Percentiles rank a stretch among this genome's conserved stretches.
phyloP scores from a whole-genome alignment of 2,888 invertebrate genomes.

The Cerastis rubricosa region DNA sequence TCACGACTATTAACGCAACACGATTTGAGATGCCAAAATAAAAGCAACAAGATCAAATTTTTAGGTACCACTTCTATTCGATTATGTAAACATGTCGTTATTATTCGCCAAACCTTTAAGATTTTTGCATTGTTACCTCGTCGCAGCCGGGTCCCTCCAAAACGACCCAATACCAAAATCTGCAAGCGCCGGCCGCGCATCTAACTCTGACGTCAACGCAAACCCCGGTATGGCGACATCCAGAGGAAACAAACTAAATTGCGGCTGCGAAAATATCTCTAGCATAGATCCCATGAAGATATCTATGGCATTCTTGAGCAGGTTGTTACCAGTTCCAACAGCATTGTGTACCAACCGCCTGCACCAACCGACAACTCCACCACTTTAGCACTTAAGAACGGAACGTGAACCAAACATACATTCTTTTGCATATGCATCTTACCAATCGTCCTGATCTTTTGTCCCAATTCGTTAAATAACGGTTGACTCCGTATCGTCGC shows the following conservation, averaged over 20 bases:
- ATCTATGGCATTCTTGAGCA: slow-evolving; percentile 55
- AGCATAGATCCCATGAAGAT: slow-evolving; percentile 62
- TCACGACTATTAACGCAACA: no score
- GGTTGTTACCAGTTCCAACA: slow-evolving; percentile 57
- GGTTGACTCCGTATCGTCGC: slow-evolving; percentile 58
- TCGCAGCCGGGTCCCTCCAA: slow-evolving; percentile 68
- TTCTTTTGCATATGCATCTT: slow-evolving; percentile 67
- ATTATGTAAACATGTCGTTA: background rate
- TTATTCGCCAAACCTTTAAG: background rate
- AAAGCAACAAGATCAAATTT: no score
- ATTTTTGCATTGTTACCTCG: slow-evolving; percentile 59
- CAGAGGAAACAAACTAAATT: slow-evolving; percentile 67
- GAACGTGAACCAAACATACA: slow-evolving; percentile 67
- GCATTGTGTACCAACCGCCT: slow-evolving; percentile 69
- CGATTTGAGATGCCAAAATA: no score
- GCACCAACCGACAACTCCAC: slow-evolving; percentile 72
- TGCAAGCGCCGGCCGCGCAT: slow-evolving; percentile 63
- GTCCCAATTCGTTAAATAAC: slow-evolving; percentile 69
- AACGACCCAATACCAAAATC: slow-evolving; percentile 63
- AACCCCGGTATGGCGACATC: slow-evolving; percentile 72
- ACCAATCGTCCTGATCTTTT: slow-evolving; percentile 65
- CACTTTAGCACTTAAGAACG: slow-evolving; percentile 66
- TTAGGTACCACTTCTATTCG: background rate
- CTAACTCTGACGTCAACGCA: slow-evolving; percentile 64
- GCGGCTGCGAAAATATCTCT: slow-evolving; percentile 65